Percentiles rank a stretch among this genome's conserved stretches.
Evolutionary conservation across 53 echinoderm and acorn worm species (phyloP).

Genomic region (Actinopyga echinites): DNA sequence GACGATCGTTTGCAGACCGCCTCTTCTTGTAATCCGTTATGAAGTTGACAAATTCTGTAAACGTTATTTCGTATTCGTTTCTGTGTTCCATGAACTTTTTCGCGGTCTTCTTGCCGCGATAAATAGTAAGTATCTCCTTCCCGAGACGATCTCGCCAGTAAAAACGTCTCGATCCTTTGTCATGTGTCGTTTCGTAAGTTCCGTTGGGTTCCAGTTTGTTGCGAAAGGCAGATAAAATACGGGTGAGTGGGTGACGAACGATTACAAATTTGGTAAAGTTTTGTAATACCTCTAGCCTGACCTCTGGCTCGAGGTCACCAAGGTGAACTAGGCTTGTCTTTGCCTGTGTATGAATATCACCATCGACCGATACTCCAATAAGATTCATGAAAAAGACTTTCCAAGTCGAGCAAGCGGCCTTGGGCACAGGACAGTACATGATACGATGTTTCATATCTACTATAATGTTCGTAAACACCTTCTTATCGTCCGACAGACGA

Average conservation of each 20-base stretch:
- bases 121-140: background rate
- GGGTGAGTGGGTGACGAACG: constrained; percentile 31
- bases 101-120: background rate
- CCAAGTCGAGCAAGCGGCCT: background rate
- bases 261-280: constrained; percentile 1
- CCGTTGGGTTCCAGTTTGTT: constrained; percentile 39
- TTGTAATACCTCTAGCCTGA: background rate
- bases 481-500: background rate
- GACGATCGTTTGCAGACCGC: background rate
- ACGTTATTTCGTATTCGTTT: background rate
- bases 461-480: background rate
- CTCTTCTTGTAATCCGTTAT: background rate
- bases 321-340: background rate
- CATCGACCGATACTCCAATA: background rate
- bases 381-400: background rate
- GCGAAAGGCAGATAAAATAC: constrained; percentile 28
- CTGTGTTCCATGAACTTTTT: background rate
- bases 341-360: background rate
- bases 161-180: background rate
- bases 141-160: constrained; percentile 33
- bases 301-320: background rate
- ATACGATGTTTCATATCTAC: background rate
- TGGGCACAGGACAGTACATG: background rate
- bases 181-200: constrained; percentile 2
- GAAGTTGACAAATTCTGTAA: constrained; percentile 21